These are phyloP conservation scores for Trematomus loennbergii DNA, from an alignment of 2,113 vertebrate species.

Conservation along the genomic window DNA sequence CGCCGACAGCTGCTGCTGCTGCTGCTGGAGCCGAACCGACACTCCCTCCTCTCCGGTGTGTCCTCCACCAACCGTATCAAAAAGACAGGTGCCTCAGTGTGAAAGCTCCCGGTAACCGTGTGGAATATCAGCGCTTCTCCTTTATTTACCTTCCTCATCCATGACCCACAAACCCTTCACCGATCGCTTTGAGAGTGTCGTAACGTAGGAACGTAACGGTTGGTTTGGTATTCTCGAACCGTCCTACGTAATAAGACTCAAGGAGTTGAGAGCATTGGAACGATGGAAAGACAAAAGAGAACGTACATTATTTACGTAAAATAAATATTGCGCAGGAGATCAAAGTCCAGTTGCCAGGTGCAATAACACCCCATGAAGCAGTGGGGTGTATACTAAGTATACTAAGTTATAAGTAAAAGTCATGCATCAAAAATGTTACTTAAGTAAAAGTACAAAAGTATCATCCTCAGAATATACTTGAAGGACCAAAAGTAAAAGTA, in stretches of 20 bases:
- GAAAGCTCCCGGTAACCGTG: constrained; percentile 17
- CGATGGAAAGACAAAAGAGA: neutral
- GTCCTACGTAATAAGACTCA: constrained; percentile 39
- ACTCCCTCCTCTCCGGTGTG: constrained; percentile 47
- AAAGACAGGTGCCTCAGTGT: neutral
- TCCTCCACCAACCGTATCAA: neutral
- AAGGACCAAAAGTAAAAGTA: too few relatives aligned
- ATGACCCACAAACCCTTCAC: constrained; percentile 75
- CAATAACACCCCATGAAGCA: neutral
- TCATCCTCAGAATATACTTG: too few relatives aligned
- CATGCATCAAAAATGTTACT: too few relatives aligned
- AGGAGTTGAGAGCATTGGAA: too few relatives aligned
- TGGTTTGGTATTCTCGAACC: constrained; percentile 69
- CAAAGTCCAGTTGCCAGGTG: constrained; percentile 13
- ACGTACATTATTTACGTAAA: constrained; percentile 2
- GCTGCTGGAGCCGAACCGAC: constrained; percentile 41
- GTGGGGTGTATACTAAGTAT: too few relatives aligned
- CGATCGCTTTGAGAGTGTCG: constrained; percentile 8
- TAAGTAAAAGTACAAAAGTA: too few relatives aligned
- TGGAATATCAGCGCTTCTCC: constrained; percentile 22
- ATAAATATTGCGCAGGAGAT: neutral
- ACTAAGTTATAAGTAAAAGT: too few relatives aligned
- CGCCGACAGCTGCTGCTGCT: constrained; percentile 60
- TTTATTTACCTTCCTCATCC: constrained; percentile 80
- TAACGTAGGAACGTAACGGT: neutral